A percentile compares a stretch with the other conserved stretches of the same genome.
Evolutionary conservation across 1,140 invertebrate genomes (phyloP).

Genomic region (Probaryconus sp.): DNA sequence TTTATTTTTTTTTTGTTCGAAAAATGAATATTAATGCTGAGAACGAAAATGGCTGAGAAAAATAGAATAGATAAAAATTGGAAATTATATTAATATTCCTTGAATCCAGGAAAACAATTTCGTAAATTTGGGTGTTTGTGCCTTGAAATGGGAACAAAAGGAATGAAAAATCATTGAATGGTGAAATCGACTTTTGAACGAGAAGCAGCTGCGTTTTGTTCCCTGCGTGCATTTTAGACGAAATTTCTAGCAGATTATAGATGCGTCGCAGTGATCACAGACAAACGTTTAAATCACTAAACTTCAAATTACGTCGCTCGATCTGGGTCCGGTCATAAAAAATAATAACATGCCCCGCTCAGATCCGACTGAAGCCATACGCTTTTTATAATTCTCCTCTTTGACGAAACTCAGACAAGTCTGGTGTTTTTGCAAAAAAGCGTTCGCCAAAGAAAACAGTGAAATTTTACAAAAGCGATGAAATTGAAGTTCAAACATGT

Average conservation of each 20-base stretch:
- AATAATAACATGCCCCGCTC: conserved; percentile 71
- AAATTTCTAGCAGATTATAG: conserved; percentile 70
- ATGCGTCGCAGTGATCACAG: conserved; percentile 73
- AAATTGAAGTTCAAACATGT: no score
- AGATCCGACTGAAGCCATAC: no score
- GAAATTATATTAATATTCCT: conserved; percentile 23
- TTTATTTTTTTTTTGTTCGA: no score
- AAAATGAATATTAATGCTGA: no score
- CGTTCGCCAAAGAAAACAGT: no score
- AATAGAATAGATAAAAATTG: no score
- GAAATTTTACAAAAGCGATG: no score
- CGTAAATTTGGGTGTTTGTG: conserved; percentile 57
- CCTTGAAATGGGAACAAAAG: conserved; percentile 54
- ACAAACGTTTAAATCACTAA: conserved; percentile 76
- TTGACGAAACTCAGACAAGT: no score
- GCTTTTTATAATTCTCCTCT: no score
- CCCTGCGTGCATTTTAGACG: conserved; percentile 62
- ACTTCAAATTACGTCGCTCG: conserved; percentile 73
- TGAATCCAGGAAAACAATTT: conserved; percentile 53
- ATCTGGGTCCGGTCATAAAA: conserved; percentile 64
- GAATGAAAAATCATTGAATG: conserved; percentile 37
- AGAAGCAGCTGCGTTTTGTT: conserved; percentile 68
- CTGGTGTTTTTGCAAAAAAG: no score
- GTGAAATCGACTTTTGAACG: conserved; percentile 36
- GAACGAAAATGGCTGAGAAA: no score